Percentiles rank a stretch among this genome's conserved stretches.
Evolutionary conservation across 2,888 invertebrate species (phyloP).

Genomic region (Acholoe squamosa): DNA sequence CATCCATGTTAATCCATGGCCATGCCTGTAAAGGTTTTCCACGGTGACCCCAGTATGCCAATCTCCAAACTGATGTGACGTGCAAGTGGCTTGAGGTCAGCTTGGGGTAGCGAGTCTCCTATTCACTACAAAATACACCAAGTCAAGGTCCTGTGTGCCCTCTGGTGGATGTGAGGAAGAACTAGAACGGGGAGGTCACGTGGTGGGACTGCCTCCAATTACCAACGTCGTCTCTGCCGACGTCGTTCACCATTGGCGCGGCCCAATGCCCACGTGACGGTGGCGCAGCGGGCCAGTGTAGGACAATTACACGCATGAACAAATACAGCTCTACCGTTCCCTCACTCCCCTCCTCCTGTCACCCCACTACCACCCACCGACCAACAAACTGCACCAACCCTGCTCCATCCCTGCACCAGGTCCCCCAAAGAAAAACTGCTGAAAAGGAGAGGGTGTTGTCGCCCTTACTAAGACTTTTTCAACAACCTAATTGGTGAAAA

Average conservation of each 20-base stretch:
- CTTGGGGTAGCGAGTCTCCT: too few relatives aligned
- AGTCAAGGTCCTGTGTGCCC: too few relatives aligned
- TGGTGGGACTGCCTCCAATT: slow-evolving; percentile 47
- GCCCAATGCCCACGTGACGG: slow-evolving; percentile 39
- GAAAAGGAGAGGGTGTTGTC: background rate
- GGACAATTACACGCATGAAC: slow-evolving; percentile 40
- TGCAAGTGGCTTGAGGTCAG: too few relatives aligned
- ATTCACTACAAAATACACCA: too few relatives aligned
- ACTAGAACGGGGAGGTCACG: slow-evolving; percentile 33
- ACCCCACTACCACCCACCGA: too few relatives aligned
- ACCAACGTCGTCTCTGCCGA: background rate
- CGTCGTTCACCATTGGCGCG: background rate
- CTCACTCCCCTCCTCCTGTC: background rate
- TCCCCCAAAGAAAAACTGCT: too few relatives aligned
- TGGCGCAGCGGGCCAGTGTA: slow-evolving; percentile 11
- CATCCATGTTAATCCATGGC: too few relatives aligned
- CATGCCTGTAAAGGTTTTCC: too few relatives aligned
- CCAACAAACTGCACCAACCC: too few relatives aligned
- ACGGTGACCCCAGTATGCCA: too few relatives aligned
- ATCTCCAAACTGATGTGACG: too few relatives aligned
- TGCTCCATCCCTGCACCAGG: too few relatives aligned
- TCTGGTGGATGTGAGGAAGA: background rate
- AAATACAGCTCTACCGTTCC: background rate
- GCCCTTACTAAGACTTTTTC: background rate
- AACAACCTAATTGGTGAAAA: background rate